A percentile compares a stretch with the other conserved stretches of the same genome.
These are phyloP conservation scores for Catharus fuscescens DNA, from an alignment of 2,113 vertebrate genomes.

Conservation along the genomic window DNA sequence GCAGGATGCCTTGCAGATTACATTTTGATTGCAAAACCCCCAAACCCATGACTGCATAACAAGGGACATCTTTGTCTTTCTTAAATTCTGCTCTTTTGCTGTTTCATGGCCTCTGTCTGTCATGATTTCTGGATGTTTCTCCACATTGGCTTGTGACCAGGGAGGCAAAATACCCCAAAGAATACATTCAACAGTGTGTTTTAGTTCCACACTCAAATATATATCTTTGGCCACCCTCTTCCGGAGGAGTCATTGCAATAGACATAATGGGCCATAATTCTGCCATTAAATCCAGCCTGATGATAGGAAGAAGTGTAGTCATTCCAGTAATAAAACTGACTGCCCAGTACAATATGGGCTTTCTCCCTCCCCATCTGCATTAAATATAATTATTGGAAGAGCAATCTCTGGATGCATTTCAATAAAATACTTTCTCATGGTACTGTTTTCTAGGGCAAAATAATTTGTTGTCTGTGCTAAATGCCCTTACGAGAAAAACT, in stretches of 20 bases:
- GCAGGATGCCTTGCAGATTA: not conserved
- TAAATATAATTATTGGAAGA: constrained; percentile 44
- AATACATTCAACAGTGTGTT: not conserved
- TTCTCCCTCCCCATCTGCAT: not conserved
- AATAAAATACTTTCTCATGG: constrained; percentile 1
- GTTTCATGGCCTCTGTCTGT: not conserved
- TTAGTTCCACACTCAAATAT: not conserved
- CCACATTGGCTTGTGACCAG: not conserved
- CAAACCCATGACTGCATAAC: not conserved
- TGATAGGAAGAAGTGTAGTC: constrained; percentile 26
- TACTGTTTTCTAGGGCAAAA: constrained; percentile 21
- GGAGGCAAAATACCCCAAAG: constrained; percentile 3
- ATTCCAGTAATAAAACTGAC: constrained; percentile 58
- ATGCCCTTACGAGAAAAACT: not conserved
- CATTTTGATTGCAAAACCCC: not conserved
- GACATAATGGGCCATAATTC: constrained; percentile 37
- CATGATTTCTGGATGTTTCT: not conserved
- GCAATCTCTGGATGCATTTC: constrained; percentile 30
- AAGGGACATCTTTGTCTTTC: not conserved
- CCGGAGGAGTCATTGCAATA: not conserved
- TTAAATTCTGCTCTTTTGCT: not conserved
- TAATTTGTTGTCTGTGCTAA: constrained; percentile 26
- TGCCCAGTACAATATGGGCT: constrained; percentile 24
- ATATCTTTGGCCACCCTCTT: not conserved
- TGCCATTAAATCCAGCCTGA: constrained; percentile 17